Percentiles rank a stretch among this genome's conserved stretches.
phyloP scores from a whole-genome alignment of 1,140 invertebrate genomes.

The Drosophila funebris region DNA sequence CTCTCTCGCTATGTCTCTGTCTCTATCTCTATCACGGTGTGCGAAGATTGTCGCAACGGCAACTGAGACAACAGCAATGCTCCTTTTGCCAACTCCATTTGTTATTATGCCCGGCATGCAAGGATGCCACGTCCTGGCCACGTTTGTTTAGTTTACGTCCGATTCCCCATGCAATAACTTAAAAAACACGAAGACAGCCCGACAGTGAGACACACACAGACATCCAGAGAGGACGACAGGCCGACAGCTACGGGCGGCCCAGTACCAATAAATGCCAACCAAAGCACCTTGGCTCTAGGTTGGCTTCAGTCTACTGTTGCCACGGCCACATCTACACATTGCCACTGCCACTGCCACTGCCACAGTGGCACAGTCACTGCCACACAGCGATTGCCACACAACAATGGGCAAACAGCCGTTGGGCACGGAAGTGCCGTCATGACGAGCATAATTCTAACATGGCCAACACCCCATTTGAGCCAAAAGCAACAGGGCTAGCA shows the following conservation, averaged over 20 bases:
- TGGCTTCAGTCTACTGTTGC: not conserved
- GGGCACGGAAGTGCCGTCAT: slow-evolving; percentile 76
- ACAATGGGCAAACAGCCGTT: slow-evolving; percentile 58
- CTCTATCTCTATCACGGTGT: not conserved
- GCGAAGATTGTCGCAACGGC: slow-evolving; percentile 55
- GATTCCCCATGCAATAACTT: slow-evolving; percentile 83
- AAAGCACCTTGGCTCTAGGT: slow-evolving; percentile 40
- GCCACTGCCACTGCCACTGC: not conserved
- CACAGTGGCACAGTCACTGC: not conserved
- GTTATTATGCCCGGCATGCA: slow-evolving; percentile 61
- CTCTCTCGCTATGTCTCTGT: not conserved
- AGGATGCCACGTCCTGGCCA: slow-evolving; percentile 40
- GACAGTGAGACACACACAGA: slow-evolving; percentile 19
- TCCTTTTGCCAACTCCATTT: slow-evolving; percentile 68
- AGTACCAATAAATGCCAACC: slow-evolving; percentile 51
- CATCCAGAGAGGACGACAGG: slow-evolving; percentile 19
- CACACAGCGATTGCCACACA: slow-evolving; percentile 19
- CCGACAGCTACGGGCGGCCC: slow-evolving; percentile 54
- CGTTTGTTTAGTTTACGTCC: slow-evolving; percentile 77
- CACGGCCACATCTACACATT: too few species aligned
- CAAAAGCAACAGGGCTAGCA: slow-evolving; percentile 45
- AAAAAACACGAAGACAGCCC: slow-evolving; percentile 66
- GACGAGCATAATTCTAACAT: slow-evolving; percentile 78
- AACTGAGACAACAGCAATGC: slow-evolving; percentile 31
- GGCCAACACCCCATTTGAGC: slow-evolving; percentile 48